Evolutionary conservation across 2,797 vertebrate species (phyloP), one percentile per base, ranked within the genome.

Genomic region (Buceros bicornis): DNA sequence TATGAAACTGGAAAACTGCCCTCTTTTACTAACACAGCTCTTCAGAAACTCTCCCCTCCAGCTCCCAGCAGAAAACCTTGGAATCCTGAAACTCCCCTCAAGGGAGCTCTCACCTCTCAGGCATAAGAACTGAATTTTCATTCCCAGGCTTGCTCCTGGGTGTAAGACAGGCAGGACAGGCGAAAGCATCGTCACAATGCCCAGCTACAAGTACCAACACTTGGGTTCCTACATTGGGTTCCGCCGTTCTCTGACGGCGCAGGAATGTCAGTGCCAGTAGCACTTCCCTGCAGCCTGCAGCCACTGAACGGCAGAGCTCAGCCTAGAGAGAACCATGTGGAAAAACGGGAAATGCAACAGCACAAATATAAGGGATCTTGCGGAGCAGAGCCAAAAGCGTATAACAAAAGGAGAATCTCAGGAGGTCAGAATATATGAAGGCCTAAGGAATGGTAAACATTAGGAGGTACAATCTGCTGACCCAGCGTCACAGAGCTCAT

Each of bases 361-460:
- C 28, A 62, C 54, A 80, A 85, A 84, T n/a, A 50, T 3, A 45
- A 94, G 82, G 16, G 16, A 29, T 29, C 22, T 37, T 53, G 67
- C 13, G 33, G 43, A 16, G 87, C 48, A 70, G 70, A 90, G 82
- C 29, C 47, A 95, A 79, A 77, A 87, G 29, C 16, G 35, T 2
- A 40, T 13, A 70, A 61, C 70, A 87, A 82, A 48, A 26, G 65
- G 26, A 84, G 82, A 64, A 70, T 47, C 48, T 84, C 74, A 45
- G 45, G 26, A 86, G 45, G 72, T 64, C 51, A 82, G 58, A 76
- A 43, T 60, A 69, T 50, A 42, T 29, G 83, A 47, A 65, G 70
- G 56, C 77, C 73, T 26, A 87, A 76, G 33, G 91, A 95, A 93
- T 61, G 66, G 87, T 66, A 90, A 90, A 83, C 66, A 90, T 86